Conservation (phyloP, 2,113 vertebrate species). For the Bos javanicus region DNA sequence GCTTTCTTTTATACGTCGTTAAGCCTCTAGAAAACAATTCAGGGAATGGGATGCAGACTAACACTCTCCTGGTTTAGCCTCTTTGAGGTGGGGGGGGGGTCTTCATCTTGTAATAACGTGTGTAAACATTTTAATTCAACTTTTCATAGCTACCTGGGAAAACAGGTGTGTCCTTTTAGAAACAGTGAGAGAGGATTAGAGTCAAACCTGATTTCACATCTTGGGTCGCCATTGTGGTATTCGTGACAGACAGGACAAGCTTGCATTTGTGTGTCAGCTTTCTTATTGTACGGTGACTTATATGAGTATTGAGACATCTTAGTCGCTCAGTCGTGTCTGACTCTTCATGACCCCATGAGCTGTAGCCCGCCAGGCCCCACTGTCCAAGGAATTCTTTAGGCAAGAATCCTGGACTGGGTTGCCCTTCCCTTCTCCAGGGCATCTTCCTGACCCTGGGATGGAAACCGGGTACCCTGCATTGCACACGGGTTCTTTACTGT, state of each 20-base stretch:
- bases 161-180: neutral
- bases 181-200: neutral
- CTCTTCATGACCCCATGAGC: neutral
- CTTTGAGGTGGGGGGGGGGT: neutral
- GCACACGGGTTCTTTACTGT: fast-evolving
- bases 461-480: neutral
- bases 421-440: neutral
- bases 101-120: neutral
- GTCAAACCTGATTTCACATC: neutral
- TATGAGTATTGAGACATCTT: fast-evolving
- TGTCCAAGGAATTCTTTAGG: neutral
- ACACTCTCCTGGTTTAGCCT: neutral
- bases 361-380: neutral
- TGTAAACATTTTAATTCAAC: neutral
- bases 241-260: neutral
- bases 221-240: neutral
- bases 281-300: fast-evolving
- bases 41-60: neutral
- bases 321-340: neutral
- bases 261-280: neutral
- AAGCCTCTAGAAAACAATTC: neutral
- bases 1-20: neutral
- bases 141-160: neutral
- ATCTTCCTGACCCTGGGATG: neutral
- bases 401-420: neutral